Base-by-base conservation (phyloP, 2,888 invertebrate species). In the Macropis europaea region DNA sequence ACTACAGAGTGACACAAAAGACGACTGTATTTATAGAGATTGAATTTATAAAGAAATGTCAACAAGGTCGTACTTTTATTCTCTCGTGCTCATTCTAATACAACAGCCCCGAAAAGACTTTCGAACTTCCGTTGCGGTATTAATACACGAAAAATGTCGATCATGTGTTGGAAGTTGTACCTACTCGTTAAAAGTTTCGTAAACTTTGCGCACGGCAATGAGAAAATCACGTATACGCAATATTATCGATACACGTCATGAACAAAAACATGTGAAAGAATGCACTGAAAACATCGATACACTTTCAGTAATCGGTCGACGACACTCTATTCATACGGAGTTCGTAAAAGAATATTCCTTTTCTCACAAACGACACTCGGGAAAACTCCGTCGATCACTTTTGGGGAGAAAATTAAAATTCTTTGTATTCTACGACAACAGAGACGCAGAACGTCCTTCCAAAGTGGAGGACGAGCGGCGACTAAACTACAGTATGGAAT, bases 391-490 rank as follows among this genome's bases (percentile, higher is more conserved):
- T 53, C 11, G 30, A 7, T 9, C 5, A 2, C 17, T 30, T 47
- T 28, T n/a, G n/a, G 52, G 0, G 11, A 13, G 28, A 45, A 38
- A n/a, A 52, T 67, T 47, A 36, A 26, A 32, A 3, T 32, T 30
- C 9, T 26, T 57, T 63, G 24, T 47, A 13, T 19, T 15, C 13
- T 15, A 42, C 4, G 7, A 6, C 3, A n/a, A 45, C 1, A 19
- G 15, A 45, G 15, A 15, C 54, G 50, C 50, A 13, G 0, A 34
- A 40, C 48, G 26, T 26, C 61, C 61, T 54, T 54, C 70, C 43
- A 32, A 60, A 48, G 50, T 32, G 69, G 61, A 68, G 61, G 66
- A 72, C 57, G 54, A 79, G 61, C 73, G 60, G 69, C 71, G 77
- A 79, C 79, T 79, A 63, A 79, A 47, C 36, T 38, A 36, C 52